These are phyloP conservation scores for Zaprionus obscuricornis DNA, from an alignment of 2,888 invertebrate species.

Conservation along the genomic window DNA sequence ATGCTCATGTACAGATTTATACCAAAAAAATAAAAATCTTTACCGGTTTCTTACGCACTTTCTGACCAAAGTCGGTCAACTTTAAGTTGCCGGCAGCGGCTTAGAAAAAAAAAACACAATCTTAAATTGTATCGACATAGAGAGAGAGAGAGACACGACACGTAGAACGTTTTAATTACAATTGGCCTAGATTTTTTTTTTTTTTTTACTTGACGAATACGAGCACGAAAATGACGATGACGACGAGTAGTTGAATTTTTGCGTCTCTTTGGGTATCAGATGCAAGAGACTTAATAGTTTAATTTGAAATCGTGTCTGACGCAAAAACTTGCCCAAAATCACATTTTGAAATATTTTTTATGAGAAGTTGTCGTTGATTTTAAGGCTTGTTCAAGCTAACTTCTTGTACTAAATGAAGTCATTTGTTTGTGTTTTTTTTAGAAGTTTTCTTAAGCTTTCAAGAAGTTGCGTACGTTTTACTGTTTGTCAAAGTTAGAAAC, in stretches of 20 bases:
- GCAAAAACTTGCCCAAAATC: conserved; percentile 31
- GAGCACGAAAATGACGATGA: too few species aligned
- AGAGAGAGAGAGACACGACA: conserved; percentile 41
- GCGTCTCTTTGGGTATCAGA: conserved; percentile 49
- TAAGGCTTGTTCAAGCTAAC: too few species aligned
- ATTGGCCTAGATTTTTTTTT: conserved; percentile 73
- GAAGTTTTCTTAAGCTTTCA: too few species aligned
- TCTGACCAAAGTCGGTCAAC: conserved; percentile 32
- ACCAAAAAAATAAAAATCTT: too few species aligned
- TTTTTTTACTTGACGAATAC: conserved; percentile 19
- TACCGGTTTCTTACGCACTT: conserved; percentile 45
- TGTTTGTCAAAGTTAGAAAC: too few species aligned
- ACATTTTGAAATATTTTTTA: too few species aligned
- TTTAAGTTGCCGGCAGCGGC: conserved; percentile 8
- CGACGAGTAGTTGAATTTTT: too few species aligned
- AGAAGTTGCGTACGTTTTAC: too few species aligned
- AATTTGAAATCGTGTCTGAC: conserved; percentile 64
- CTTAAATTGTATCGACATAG: background rate
- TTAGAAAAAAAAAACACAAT: conserved; percentile 1
- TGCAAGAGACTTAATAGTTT: conserved; percentile 70
- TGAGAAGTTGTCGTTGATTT: too few species aligned
- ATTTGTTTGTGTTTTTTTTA: too few species aligned
- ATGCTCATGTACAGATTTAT: too few species aligned
- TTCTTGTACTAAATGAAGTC: background rate
- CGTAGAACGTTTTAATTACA: conserved; percentile 79